Conservation (phyloP, 2,888 invertebrate genomes). For the Lithophane socia region DNA sequence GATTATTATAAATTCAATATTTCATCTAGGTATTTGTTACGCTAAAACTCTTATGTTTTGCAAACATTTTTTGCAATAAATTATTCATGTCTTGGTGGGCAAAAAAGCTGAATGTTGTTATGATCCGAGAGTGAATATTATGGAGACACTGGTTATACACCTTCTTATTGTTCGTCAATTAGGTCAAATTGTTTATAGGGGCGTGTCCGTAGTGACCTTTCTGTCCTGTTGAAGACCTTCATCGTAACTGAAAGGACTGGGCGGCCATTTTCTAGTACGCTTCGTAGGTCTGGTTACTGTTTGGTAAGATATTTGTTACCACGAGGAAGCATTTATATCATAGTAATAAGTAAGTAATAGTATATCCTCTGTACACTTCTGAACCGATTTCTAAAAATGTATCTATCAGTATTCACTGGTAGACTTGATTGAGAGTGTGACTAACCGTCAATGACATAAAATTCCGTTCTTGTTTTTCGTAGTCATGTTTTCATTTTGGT, state of each 20-base stretch:
- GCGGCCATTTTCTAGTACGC: background rate
- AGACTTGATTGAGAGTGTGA: too few relatives aligned
- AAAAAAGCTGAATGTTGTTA: constrained; percentile 5
- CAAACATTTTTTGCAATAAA: constrained; percentile 41
- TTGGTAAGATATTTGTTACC: too few relatives aligned
- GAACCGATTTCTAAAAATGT: background rate
- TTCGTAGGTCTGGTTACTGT: background rate
- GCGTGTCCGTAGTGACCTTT: background rate
- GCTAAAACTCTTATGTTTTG: constrained; percentile 47
- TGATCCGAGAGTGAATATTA: constrained; percentile 16
- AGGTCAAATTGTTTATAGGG: background rate
- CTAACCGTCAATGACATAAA: too few relatives aligned
- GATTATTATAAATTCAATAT: constrained; percentile 62
- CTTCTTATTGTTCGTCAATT: background rate
- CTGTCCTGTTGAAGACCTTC: background rate
- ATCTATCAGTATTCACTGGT: background rate
- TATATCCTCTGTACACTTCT: background rate
- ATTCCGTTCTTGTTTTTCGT: too few relatives aligned
- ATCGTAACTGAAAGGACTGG: background rate
- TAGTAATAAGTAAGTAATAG: background rate
- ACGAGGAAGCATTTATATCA: too few relatives aligned
- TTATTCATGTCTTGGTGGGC: constrained; percentile 39
- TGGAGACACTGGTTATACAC: too few relatives aligned
- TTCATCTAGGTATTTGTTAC: constrained; percentile 43
- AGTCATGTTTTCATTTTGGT: too few relatives aligned